Evolutionary conservation across 2,797 vertebrate genomes (phyloP).

Genomic region (Sternotherus odoratus): DNA sequence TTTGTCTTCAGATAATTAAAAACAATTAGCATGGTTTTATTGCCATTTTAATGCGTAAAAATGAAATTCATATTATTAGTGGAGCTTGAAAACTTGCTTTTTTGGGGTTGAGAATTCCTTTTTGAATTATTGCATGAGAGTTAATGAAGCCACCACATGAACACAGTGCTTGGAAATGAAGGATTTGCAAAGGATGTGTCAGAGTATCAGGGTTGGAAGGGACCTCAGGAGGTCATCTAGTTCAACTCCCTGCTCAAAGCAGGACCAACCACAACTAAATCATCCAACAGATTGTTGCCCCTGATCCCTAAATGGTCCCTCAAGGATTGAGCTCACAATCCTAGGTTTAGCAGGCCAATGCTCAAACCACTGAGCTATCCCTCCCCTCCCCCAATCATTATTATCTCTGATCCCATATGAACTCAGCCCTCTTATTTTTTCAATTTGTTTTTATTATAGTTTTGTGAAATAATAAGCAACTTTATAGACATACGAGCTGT

Average conservation of each 20-base stretch:
- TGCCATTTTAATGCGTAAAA: conserved; percentile 51
- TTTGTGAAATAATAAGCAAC: conserved; percentile 8
- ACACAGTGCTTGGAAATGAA: background rate
- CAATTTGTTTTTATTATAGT: background rate
- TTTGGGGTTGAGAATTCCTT: conserved; percentile 15
- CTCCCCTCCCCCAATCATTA: too few species aligned
- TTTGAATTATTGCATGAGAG: conserved; percentile 12
- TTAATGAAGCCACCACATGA: conserved; percentile 29
- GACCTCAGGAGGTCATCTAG: too few species aligned
- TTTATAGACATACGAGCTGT: background rate
- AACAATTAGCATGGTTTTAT: conserved; percentile 63
- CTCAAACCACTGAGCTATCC: too few species aligned
- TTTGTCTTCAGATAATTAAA: conserved; percentile 63
- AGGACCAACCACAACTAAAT: too few species aligned
- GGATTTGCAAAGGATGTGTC: conserved; percentile 19
- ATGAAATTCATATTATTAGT: conserved; percentile 36
- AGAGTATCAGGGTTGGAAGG: too few species aligned
- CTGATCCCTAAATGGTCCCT: too few species aligned
- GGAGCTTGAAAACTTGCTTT: conserved; percentile 22
- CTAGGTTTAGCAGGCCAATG: too few species aligned
- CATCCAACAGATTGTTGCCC: too few species aligned
- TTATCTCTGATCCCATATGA: background rate
- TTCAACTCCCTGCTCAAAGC: too few species aligned
- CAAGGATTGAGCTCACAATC: too few species aligned
- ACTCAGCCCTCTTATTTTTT: conserved; percentile 14